These are phyloP conservation scores for Parazoanthus atlanticus DNA, from an alignment of 92 coral and sea anemone genomes.

Conservation along the genomic window DNA sequence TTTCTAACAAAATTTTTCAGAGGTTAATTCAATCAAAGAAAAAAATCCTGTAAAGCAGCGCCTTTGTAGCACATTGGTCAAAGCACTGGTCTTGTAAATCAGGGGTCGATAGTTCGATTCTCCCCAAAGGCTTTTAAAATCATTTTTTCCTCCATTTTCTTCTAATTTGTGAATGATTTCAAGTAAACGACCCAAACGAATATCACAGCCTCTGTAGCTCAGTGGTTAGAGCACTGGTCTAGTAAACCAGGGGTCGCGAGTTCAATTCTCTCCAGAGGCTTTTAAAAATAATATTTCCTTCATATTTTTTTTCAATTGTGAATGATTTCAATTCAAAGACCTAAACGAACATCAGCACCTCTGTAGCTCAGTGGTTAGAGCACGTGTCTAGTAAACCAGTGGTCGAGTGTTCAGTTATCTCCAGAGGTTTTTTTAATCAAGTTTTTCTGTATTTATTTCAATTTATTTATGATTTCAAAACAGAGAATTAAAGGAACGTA, in stretches of 20 bases:
- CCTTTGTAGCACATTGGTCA: slow-evolving; percentile 79
- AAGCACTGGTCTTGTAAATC: slow-evolving; percentile 97
- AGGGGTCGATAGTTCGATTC: slow-evolving; percentile 92
- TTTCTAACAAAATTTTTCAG: too few species aligned
- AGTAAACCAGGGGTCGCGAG: slow-evolving; percentile 69
- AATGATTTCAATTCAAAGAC: too few species aligned
- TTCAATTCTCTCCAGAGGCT: too few species aligned
- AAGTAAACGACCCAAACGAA: background rate
- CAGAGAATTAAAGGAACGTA: too few species aligned
- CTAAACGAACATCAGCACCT: background rate
- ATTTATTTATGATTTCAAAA: too few species aligned
- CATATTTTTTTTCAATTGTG: too few species aligned
- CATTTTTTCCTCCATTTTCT: too few species aligned
- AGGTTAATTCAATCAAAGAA: too few species aligned
- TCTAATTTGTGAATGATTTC: too few species aligned
- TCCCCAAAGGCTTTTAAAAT: slow-evolving; percentile 33
- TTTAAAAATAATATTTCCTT: too few species aligned
- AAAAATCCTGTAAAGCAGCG: background rate
- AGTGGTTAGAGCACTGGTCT: slow-evolving; percentile 76
- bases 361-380: slow-evolving; percentile 65
- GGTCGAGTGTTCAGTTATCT: slow-evolving; percentile 89
- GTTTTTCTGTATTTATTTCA: too few species aligned
- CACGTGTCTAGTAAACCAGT: slow-evolving; percentile 97
- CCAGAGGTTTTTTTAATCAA: background rate
- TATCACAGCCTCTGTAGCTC: slow-evolving; percentile 49